Percentiles rank a stretch among this genome's conserved stretches.
phyloP scores from a whole-genome alignment of 2,888 invertebrate species.

The Nephrocerus scutellatus region DNA sequence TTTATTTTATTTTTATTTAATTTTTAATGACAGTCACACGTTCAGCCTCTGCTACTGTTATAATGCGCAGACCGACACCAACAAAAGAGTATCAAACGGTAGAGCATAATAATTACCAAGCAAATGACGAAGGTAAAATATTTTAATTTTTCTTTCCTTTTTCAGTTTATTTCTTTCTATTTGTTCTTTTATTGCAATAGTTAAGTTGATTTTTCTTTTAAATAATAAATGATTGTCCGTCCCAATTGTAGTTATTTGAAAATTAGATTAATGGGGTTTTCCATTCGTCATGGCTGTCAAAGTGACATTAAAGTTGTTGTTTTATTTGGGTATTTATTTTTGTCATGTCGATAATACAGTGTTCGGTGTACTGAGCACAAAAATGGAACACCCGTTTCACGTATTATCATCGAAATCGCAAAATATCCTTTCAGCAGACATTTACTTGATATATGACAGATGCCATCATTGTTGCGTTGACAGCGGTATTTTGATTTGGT shows the following conservation, averaged over 20 bases:
- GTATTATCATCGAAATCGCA: too few species aligned
- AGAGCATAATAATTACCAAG: conserved; percentile 33
- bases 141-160: conserved; percentile 12
- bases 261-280: too few species aligned
- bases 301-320: not conserved
- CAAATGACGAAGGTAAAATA: conserved; percentile 42
- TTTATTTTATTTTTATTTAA: too few species aligned
- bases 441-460: too few species aligned
- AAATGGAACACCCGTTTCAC: too few species aligned
- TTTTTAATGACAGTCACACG: conserved; percentile 26
- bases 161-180: conserved; percentile 4
- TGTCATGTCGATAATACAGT: too few species aligned
- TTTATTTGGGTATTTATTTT: conserved; percentile 17
- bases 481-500: too few species aligned
- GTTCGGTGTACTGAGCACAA: too few species aligned
- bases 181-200: conserved; percentile 10
- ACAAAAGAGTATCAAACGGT: conserved; percentile 38
- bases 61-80: conserved; percentile 36
- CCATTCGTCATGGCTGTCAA: too few species aligned
- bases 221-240: not conserved
- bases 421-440: too few species aligned
- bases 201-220: conserved; percentile 10
- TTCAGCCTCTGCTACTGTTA: conserved; percentile 28
- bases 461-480: too few species aligned
- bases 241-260: not conserved